Base-by-base conservation (phyloP, 1,140 invertebrate genomes). In the Drosophila parabipectinata region DNA sequence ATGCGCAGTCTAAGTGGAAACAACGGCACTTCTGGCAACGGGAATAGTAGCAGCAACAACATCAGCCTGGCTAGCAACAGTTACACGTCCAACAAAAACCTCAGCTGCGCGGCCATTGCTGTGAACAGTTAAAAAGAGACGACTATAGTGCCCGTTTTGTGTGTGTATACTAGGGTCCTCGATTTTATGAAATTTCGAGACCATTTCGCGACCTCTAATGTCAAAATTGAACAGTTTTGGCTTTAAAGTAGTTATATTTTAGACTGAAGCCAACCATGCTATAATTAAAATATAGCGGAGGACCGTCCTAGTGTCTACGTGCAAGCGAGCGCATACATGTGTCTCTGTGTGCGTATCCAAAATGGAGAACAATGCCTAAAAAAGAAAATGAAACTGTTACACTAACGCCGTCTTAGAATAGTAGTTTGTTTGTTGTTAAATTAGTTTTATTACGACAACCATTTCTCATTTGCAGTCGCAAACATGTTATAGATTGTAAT, bases 391-490 rank as follows among this genome's bases (percentile, higher is more conserved):
- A 53, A 62, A 34, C 44, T 59, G 15, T 61, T 60, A 66, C 66
- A 72, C 76, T 41, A 24, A 18, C 56, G 37, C 55, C 47, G 66
- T 63, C 54, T 76, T 81, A 62, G 47, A 54, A 60, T 58, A 61
- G 14, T 44, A 15, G 14, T 54, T 67, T 79, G 41, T 67, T 66
- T 24, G 60, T 75, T 88, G 79, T 89, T 89, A 89, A 89, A 88
- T 76, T 88, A 88, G 83, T 81, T 82, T 85, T 91, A 91, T 91
- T 84, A 91, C 78, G 90, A 83, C 78, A 87, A 83, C 47, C 61
- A 91, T 91, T 91, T 91, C 87, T 91, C 88, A 91, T 91, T 91
- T 91, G 87, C 90, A 91, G 90, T 91, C 77, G 80, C 74, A 88
- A 89, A 77, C 79, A 66, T 75, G 64, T 82, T 78, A 67, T 79